Percentiles rank a stretch among this genome's conserved stretches.
Evolutionary conservation across 1,140 invertebrate genomes (phyloP).

Genomic region (Phymorhynchus buccinoides): DNA sequence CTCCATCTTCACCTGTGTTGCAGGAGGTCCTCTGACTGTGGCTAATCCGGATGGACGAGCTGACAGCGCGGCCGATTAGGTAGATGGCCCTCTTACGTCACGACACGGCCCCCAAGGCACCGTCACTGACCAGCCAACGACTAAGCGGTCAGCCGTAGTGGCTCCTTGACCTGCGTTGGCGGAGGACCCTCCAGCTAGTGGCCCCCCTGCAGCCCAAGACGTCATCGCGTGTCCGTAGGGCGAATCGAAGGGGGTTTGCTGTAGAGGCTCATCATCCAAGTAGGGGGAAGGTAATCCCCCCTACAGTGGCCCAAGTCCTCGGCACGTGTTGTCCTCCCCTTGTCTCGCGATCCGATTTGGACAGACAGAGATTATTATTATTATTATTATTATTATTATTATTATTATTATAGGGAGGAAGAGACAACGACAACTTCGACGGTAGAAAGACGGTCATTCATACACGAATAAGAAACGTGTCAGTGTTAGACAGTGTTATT

Average conservation of each 20-base stretch:
- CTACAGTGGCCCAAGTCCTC: background rate
- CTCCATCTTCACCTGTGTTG: background rate
- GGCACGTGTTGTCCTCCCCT: background rate
- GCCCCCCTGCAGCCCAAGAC: background rate
- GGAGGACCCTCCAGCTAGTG: background rate
- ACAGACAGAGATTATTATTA: too few species aligned
- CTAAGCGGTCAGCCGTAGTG: background rate
- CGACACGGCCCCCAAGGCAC: background rate
- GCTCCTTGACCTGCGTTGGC: background rate
- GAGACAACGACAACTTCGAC: background rate
- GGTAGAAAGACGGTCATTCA: background rate
- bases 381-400: background rate
- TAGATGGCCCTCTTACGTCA: conserved; percentile 15
- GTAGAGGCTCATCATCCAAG: background rate
- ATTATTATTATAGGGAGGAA: background rate
- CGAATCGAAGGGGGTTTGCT: background rate
- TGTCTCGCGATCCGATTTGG: conserved; percentile 9
- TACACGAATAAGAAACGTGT: background rate
- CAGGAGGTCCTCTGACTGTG: background rate
- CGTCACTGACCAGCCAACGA: background rate
- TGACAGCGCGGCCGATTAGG: conserved; percentile 7
- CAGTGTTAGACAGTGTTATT: background rate
- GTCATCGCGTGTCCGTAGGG: conserved; percentile 15
- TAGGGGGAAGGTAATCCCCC: background rate
- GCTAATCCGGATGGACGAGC: conserved; percentile 3